Base-by-base conservation (phyloP, 2,888 invertebrate species). In the Cynaeus angustus region DNA sequence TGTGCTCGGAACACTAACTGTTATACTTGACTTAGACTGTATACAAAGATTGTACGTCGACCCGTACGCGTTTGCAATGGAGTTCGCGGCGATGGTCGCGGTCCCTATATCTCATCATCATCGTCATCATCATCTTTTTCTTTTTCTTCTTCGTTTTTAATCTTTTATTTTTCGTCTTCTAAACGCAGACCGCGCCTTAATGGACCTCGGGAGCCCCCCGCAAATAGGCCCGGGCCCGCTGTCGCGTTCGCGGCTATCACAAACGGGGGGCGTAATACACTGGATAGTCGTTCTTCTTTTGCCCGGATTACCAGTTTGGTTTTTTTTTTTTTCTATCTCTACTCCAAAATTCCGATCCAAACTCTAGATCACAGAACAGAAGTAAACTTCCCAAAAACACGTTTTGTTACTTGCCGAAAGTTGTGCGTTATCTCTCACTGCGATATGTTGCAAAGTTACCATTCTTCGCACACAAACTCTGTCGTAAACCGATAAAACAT, bases 1-100 rank as follows among this genome's bases (percentile, higher is more conserved):
- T 80, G 79, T 79, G 79, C 79, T 77, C 74, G 74, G 73, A 74
- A 79, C 79, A 77, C 76, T 74, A 73, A 72, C 65, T 67, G 59
- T 72, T 70, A 71, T 69, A 73, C 73, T 21, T 74, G 72, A 74
- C 76, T 76, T 74, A 74, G 72, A 78, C 75, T 74, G 74, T 66
- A 59, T 68, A 61, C 61, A 62, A 61, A 66, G 70, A 77, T 76
- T 76, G 75, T 76, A 76, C 72, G 68, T 75, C 70, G 70, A 76
- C 71, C 74, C 72, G 70, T 69, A 69, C 66, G 68, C 69, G 68
- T 65, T 59, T 71, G 71, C 67, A 33, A 66, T 53, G 59, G 66
- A 69, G 59, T 69, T 69, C 48, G 58, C 37, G 37, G 61, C 56
- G 43, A 56, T 28, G 56, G 41, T 56, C 56, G 45, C 59, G 59